Evolutionary conservation across 2,888 invertebrate species (phyloP), one percentile per base, ranked within the genome.

Genomic region (Eumerus sabulonum): DNA sequence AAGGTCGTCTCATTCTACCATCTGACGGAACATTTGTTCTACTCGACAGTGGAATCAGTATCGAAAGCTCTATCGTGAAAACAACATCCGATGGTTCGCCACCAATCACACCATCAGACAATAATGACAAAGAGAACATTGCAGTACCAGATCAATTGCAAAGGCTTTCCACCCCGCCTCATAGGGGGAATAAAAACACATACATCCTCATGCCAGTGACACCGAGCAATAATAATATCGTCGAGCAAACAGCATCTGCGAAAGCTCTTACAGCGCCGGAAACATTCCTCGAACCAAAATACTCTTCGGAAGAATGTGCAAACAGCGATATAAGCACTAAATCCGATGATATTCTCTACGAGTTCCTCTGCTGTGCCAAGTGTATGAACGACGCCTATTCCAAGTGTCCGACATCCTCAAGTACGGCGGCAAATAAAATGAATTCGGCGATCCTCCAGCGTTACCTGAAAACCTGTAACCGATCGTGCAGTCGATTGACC

Each of bases 341-440:
- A 19, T 13, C 54, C 9, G 85, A 85, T 36, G 88, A 88, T 72
- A 84, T 88, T 66, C 84, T 89, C 19, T 89, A 89, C 74, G 89
- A 89, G 76, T 88, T 89, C 81, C 82, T 89, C 4, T 89, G 89
- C 83, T 89, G 89, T 84, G 89, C 89, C 79, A 89, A 88, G 84
- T 89, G 89, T 72, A 87, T 89, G 87, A 87, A 87, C 82, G 86
- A 86, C 67, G 73, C 72, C 0, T 84, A 82, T 35, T 73, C 82
- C 7, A 82, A 76, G 18, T 84, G 82, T 36, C 76, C 77, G 9
- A 19, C 77, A 7, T 60, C 76, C 0, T 63, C 76, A 0, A 54
- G 50, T 12, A 16, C 59, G 48, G 42, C 76, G 27, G 51, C 59
- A n/a, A 53, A 72, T 44, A 82, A 76, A 59, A 50, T 81, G 51